These are phyloP conservation scores for Agapornis roseicollis DNA, from an alignment of 2,113 vertebrate genomes.

Conservation along the genomic window DNA sequence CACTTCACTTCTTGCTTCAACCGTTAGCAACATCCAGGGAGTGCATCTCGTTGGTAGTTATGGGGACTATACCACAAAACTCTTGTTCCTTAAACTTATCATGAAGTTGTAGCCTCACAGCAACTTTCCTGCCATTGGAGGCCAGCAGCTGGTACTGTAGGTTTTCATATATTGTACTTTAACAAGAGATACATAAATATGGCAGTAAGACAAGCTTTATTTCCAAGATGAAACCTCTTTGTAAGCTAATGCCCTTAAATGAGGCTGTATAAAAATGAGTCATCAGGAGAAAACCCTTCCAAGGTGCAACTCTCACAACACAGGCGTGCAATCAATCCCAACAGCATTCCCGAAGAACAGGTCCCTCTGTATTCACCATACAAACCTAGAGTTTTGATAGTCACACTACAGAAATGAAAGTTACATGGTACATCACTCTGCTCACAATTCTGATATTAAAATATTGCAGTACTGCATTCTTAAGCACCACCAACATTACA, in stretches of 20 bases:
- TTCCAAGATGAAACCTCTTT: not conserved
- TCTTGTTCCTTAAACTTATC: not conserved
- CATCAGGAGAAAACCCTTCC: not conserved
- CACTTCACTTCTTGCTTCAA: not conserved
- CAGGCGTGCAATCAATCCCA: not conserved
- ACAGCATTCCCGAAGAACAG: not conserved
- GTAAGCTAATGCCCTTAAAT: not conserved
- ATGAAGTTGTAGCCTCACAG: not conserved
- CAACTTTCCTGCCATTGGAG: not conserved
- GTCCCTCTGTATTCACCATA: not conserved
- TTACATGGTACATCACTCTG: not conserved
- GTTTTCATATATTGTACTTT: not conserved
- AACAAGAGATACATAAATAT: not conserved
- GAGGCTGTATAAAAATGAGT: not conserved
- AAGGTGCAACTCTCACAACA: not conserved
- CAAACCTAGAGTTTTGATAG: not conserved
- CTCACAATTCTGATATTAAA: not conserved
- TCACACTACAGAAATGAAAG: not conserved
- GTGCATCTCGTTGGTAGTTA: not conserved
- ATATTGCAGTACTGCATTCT: not conserved
- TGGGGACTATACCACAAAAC: not conserved
- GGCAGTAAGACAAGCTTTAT: not conserved
- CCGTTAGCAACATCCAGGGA: not conserved
- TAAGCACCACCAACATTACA: not conserved
- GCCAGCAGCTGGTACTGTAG: not conserved